phyloP scores from a whole-genome alignment of 2,113 vertebrate genomes.

The Chaetorhynchus papuensis region DNA sequence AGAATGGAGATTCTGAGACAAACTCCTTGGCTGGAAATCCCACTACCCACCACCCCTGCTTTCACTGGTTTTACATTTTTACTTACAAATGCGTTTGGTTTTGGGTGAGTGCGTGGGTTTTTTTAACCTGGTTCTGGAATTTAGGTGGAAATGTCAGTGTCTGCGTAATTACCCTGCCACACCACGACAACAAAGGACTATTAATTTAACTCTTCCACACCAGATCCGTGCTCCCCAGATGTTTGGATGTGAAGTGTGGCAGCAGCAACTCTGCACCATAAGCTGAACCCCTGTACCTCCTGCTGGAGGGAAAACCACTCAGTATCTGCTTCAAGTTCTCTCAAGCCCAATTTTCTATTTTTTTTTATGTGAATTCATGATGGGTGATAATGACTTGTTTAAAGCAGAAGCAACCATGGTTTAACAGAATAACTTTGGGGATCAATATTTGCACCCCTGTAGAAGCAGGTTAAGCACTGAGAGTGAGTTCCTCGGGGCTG shows the following conservation, averaged over 20 bases:
- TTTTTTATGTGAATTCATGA: not conserved
- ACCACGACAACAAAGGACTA: not conserved
- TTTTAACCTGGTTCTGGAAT: not conserved
- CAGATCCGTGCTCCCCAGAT: not conserved
- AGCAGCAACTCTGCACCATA: not conserved
- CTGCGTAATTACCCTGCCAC: not conserved
- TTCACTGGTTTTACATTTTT: not conserved
- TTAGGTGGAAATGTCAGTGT: not conserved
- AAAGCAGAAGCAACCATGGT: not conserved
- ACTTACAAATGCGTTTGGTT: not conserved
- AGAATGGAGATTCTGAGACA: accelerated
- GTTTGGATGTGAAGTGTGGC: not conserved
- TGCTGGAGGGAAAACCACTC: not conserved
- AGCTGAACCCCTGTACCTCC: not conserved
- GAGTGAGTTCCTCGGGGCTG: accelerated
- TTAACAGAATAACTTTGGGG: not conserved
- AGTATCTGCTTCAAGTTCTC: not conserved
- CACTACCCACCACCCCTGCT: not conserved
- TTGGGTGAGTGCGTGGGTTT: not conserved
- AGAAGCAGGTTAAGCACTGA: not conserved
- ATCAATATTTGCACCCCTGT: not conserved
- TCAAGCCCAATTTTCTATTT: not conserved
- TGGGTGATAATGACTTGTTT: not conserved
- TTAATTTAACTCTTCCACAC: not conserved
- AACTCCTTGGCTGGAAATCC: not conserved